These are phyloP conservation scores for Maniola hyperantus DNA, from an alignment of 2,888 invertebrate genomes.

Conservation along the genomic window DNA sequence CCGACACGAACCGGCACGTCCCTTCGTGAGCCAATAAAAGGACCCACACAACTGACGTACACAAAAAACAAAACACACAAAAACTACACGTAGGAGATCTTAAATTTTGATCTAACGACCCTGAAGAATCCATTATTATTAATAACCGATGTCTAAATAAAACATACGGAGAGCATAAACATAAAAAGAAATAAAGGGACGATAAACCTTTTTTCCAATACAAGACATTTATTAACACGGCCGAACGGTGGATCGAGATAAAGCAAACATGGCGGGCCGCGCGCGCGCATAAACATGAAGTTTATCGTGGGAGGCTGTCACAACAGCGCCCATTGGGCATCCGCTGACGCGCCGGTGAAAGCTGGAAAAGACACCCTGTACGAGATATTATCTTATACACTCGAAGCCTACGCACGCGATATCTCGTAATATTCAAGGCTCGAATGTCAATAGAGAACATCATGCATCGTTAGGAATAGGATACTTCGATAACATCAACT, in stretches of 20 bases:
- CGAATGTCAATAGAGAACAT: conserved; percentile 44
- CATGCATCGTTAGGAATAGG: conserved; percentile 54
- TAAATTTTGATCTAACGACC: conserved; percentile 77
- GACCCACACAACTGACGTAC: conserved; percentile 66
- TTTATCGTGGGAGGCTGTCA: conserved; percentile 82
- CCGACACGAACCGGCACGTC: conserved; percentile 58
- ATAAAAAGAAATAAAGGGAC: conserved; percentile 68
- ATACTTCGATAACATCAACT: conserved; percentile 50
- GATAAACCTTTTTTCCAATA: conserved; percentile 64
- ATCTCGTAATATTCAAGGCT: conserved; percentile 51
- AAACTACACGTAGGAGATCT: conserved; percentile 73
- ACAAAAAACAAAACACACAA: conserved; percentile 65
- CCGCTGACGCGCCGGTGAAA: conserved; percentile 74
- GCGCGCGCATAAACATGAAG: conserved; percentile 76
- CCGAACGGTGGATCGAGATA: conserved; percentile 76
- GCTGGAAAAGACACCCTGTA: conserved; percentile 69
- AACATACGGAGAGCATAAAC: conserved; percentile 70
- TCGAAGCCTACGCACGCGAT: conserved; percentile 71
- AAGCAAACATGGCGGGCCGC: conserved; percentile 81
- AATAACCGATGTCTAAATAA: conserved; percentile 81
- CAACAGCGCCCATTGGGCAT: conserved; percentile 73
- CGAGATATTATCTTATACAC: conserved; percentile 67
- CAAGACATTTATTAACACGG: conserved; percentile 80
- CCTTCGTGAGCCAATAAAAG: conserved; percentile 73
- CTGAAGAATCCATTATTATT: conserved; percentile 77